Percentiles rank a stretch among this genome's conserved stretches.
Evolutionary conservation across 2,797 vertebrate species (phyloP).

Genomic region (Strix occidentalis): DNA sequence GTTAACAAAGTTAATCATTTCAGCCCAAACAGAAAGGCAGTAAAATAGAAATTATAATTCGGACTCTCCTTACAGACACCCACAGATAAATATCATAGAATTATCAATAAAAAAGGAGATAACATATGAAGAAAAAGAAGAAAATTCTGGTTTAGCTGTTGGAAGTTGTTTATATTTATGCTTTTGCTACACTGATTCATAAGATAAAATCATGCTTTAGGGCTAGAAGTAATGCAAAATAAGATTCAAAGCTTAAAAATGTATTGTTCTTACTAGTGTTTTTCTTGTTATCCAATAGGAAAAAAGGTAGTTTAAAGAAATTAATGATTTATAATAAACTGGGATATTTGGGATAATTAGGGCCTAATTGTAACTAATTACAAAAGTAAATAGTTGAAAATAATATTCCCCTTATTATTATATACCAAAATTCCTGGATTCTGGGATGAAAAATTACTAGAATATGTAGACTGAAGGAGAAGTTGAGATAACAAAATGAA

Average conservation of each 20-base stretch:
- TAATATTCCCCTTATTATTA: not conserved
- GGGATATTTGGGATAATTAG: not conserved
- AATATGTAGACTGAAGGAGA: not conserved
- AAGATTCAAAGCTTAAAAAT: not conserved
- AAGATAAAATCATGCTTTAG: not conserved
- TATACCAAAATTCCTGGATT: not conserved
- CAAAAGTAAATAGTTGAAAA: not conserved
- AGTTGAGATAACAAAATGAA: not conserved
- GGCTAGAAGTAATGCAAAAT: not conserved
- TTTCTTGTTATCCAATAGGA: not conserved
- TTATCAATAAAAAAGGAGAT: not conserved
- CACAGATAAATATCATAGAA: not conserved
- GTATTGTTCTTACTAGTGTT: not conserved
- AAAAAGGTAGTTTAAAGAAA: not conserved
- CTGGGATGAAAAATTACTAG: not conserved
- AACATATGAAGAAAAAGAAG: not conserved
- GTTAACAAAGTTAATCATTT: not conserved
- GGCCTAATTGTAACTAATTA: not conserved
- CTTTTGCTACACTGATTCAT: not conserved
- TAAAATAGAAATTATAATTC: not conserved
- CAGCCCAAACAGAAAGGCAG: not conserved
- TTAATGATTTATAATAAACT: not conserved
- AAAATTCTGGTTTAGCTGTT: not conserved
- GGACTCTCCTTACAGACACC: not conserved
- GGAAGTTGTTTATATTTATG: not conserved